Evolutionary conservation across 2,113 vertebrate genomes (phyloP).

Genomic region (Ivindomyrus marchei): DNA sequence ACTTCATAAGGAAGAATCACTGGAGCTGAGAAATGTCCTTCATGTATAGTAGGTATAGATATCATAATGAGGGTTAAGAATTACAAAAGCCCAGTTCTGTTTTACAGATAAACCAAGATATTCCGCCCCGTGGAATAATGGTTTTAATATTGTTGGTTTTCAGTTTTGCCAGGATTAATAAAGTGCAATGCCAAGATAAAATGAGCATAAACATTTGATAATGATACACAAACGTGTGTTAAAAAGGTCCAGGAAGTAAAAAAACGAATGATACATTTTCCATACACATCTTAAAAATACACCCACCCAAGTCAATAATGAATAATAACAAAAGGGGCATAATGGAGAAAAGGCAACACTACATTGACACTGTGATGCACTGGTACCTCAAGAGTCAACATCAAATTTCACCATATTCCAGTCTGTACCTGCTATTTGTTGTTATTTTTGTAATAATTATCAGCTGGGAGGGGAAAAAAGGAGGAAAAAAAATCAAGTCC

Average conservation of each 20-base stretch:
- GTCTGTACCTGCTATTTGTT: too few species aligned
- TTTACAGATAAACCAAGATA: background rate
- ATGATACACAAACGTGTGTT: background rate
- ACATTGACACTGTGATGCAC: background rate
- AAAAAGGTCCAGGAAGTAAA: background rate
- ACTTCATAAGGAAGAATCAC: background rate
- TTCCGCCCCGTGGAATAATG: background rate
- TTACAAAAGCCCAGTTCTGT: background rate
- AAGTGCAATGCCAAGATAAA: too few species aligned
- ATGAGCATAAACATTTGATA: background rate
- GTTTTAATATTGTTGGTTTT: too few species aligned
- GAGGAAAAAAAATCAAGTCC: background rate
- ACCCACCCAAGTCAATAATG: background rate
- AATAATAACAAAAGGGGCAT: background rate
- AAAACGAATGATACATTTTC: background rate
- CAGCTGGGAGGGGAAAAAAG: background rate
- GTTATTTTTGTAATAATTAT: background rate
- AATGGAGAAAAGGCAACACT: background rate
- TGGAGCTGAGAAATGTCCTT: background rate
- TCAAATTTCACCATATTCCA: too few species aligned
- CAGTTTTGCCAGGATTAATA: too few species aligned
- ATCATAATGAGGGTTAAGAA: background rate
- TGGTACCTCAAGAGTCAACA: background rate
- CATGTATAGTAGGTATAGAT: background rate
- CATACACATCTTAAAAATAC: background rate